Evolutionary conservation across 2,797 vertebrate genomes (phyloP), one percentile per base, ranked within the genome.

Genomic region (Argyrosomus regius): DNA sequence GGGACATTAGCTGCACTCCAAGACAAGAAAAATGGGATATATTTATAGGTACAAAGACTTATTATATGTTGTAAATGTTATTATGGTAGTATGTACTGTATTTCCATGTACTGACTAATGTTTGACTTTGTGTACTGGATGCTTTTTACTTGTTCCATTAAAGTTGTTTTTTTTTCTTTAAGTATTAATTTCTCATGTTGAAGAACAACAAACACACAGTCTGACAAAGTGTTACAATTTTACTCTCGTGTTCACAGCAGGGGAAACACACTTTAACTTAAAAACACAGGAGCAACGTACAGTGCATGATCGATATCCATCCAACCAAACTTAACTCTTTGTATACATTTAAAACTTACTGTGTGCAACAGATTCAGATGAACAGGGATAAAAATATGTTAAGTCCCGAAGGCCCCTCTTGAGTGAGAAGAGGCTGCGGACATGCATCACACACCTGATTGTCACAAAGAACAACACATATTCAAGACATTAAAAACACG

Each of bases 61-160:
- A 68, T 65, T 80, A 68, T 61, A 6, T 82, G 49, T 72, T 72
- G 65, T 81, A 80, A 89, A 76, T 89, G 77, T 85, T 76, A 65
- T 84, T 68, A 63, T 20, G 10, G 59, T 88, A 61, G 78, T 77
- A 77, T 77, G 80, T 87, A 81, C 56, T 90, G 83, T 89, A 87
- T 86, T 81, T 87, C 70, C 50, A 78, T 88, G 77, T 91, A 62
- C 79, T 87, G 79, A 85, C 71, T 86, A 69, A 79, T 86, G 64
- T 91, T 82, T 90, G 76, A 81, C 70, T 88, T 87, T 39, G 60
- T 89, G 82, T 91, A 83, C 63, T 77, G 64, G 24, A 85, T 91
- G 88, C 60, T 91, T 91, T 88, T 76, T 89, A 88, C 66, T 79
- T 77, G 75, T 85, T 87, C 20, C 31, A 91, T 91, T 93, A 92